Conservation (phyloP, 2,888 invertebrate genomes). For the Norana najaformis region DNA sequence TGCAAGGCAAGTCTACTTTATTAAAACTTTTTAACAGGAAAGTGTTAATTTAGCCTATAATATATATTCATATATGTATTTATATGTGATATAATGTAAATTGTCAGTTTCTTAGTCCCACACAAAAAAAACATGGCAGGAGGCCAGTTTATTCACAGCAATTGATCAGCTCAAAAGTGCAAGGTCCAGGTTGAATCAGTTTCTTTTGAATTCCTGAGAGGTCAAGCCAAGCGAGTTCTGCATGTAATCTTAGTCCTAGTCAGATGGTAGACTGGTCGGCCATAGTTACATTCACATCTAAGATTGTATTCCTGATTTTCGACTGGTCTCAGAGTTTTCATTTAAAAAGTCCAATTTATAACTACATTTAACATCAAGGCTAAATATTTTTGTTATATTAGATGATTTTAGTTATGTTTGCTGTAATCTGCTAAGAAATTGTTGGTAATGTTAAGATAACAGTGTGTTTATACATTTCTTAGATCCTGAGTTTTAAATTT, state of each 20-base stretch:
- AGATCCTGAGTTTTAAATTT: neutral
- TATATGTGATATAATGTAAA: neutral
- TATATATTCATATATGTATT: neutral
- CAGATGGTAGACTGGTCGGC: too few relatives aligned
- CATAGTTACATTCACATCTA: too few relatives aligned
- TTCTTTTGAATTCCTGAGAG: too few relatives aligned
- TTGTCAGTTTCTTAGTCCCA: neutral
- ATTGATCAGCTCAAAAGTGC: too few relatives aligned
- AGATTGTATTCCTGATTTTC: neutral
- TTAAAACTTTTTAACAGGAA: conserved; percentile 49
- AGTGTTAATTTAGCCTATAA: neutral
- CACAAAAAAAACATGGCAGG: neutral
- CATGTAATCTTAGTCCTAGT: too few relatives aligned
- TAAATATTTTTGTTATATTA: neutral
- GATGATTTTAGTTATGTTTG: neutral
- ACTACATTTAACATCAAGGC: neutral
- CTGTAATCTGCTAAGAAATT: neutral
- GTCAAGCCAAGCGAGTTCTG: too few relatives aligned
- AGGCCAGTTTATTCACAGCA: too few relatives aligned
- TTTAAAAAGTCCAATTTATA: too few relatives aligned
- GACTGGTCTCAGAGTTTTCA: too few relatives aligned
- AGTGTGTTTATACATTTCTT: neutral
- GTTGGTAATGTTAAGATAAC: neutral
- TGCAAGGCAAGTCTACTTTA: conserved; percentile 17
- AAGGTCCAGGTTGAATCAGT: neutral